Percentiles rank a stretch among this genome's conserved stretches.
These are phyloP conservation scores for Craseonycteris thonglongyai DNA, from an alignment of 2,113 vertebrate species.

Conservation along the genomic window DNA sequence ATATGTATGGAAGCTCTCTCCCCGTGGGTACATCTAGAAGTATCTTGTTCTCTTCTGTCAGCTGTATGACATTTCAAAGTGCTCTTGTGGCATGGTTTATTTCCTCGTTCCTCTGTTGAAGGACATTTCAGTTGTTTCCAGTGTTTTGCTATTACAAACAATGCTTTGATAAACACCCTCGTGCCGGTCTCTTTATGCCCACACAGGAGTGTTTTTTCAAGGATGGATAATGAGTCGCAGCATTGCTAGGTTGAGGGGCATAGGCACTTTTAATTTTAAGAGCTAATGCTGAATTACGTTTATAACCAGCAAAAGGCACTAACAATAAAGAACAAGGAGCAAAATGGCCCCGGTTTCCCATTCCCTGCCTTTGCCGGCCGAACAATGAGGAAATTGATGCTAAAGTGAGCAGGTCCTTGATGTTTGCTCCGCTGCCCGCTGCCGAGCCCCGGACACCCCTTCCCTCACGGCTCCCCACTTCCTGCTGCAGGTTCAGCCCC, in stretches of 20 bases:
- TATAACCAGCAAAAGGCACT: constrained; percentile 41
- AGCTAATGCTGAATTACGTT: constrained; percentile 10
- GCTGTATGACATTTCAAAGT: neutral
- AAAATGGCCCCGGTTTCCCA: neutral
- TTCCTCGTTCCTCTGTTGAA: constrained; percentile 28
- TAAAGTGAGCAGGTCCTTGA: fast-evolving
- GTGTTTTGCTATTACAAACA: neutral
- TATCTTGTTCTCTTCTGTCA: neutral
- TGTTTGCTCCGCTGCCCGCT: neutral
- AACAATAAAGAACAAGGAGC: neutral
- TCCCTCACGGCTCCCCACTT: neutral
- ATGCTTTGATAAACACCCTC: constrained; percentile 33
- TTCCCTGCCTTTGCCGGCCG: neutral
- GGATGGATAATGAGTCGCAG: constrained; percentile 16
- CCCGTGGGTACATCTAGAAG: neutral
- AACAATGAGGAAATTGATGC: neutral
- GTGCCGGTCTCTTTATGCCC: neutral
- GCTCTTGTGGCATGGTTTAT: neutral
- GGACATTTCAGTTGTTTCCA: constrained; percentile 27
- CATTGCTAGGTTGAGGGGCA: constrained; percentile 41
- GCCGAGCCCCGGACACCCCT: fast-evolving
- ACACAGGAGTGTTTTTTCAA: neutral
- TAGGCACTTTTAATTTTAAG: constrained; percentile 48
- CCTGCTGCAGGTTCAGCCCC: constrained; percentile 89
- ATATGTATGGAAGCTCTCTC: neutral